Base-by-base conservation (phyloP, 2,113 vertebrate genomes). In the Lynx canadensis region DNA sequence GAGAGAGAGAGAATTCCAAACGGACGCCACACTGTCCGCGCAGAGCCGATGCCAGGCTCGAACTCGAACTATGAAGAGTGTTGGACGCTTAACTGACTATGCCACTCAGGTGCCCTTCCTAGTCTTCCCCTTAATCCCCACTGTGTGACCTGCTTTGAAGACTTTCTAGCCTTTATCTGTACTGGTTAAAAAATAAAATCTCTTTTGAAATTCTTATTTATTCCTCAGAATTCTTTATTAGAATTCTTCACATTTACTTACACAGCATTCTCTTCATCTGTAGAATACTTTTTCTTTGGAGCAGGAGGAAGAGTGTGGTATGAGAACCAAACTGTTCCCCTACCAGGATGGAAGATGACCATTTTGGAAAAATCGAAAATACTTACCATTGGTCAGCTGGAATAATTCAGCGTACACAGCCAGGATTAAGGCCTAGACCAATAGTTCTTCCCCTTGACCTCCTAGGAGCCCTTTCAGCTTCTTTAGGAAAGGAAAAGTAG, bases 221-320 rank as follows among this genome's bases (percentile, higher is more conserved):
- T 89, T 97, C 31, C n/a, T 94, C n/a, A 55, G 36, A 76, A 85
- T 83, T 91, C 63, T 83, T 93, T 45, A 25, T 74, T 87, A 73
- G 8, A 31, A 57, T 85, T 93, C 38, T 76, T 94, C 66, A 41
- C 8, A 21, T 69, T 84, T 11, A 92, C 27, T 88, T 78, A 38
- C 1, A 36, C 2, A 76, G 7, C 18, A 36, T 74, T 78, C 6
- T 83, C 29, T 88, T 31, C 15, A 66, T 84, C 57, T 96, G 52
- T 78, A 88, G 29, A 36, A 50, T 9, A 33, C 8, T 90, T 95
- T 73, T 31, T 36, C 83, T 87, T 36, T 82, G 50, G 50, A 68
- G 6, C 38, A 88, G 16, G 41, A 91, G 29, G 52, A 90, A 88
- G 38, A 18, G 3, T 80, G 15, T 71, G 48, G 23, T 74, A 55